Conservation (phyloP, 2,888 invertebrate genomes). For the Melanotus villosus region DNA sequence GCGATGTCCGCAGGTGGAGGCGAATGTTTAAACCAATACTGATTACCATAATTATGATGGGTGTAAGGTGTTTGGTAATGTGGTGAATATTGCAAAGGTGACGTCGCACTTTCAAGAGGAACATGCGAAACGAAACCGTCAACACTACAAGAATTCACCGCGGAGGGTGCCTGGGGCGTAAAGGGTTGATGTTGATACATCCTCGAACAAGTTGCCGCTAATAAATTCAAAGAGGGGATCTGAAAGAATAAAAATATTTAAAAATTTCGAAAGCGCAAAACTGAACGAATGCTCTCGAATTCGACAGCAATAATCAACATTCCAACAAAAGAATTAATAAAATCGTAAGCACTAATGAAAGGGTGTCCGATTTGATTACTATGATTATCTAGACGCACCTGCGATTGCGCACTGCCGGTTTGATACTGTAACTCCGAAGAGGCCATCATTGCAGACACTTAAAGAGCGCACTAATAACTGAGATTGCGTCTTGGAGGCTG, state of each 20-base stretch:
- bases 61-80: conserved; percentile 61
- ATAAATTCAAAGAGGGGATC: conserved; percentile 64
- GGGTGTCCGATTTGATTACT: conserved; percentile 64
- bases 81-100: conserved; percentile 64
- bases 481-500: conserved; percentile 63
- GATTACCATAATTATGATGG: conserved; percentile 56
- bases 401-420: conserved; percentile 64
- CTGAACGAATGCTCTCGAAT: conserved; percentile 44
- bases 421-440: conserved; percentile 64
- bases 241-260: conserved; percentile 54
- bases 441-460: conserved; percentile 65
- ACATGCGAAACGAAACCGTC: conserved; percentile 63
- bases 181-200: conserved; percentile 62
- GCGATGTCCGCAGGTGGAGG: conserved; percentile 65
- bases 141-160: conserved; percentile 64
- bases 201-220: conserved; percentile 64
- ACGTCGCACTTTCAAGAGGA: conserved; percentile 60
- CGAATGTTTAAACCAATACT: conserved; percentile 66
- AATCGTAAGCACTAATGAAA: conserved; percentile 64
- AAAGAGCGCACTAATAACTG: conserved; percentile 68
- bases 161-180: conserved; percentile 58
- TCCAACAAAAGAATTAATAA: conserved; percentile 59
- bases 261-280: conserved; percentile 20
- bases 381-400: conserved; percentile 67
- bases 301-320: conserved; percentile 45